Conservation (phyloP, 2,888 invertebrate genomes). For the Acleris laterana region DNA sequence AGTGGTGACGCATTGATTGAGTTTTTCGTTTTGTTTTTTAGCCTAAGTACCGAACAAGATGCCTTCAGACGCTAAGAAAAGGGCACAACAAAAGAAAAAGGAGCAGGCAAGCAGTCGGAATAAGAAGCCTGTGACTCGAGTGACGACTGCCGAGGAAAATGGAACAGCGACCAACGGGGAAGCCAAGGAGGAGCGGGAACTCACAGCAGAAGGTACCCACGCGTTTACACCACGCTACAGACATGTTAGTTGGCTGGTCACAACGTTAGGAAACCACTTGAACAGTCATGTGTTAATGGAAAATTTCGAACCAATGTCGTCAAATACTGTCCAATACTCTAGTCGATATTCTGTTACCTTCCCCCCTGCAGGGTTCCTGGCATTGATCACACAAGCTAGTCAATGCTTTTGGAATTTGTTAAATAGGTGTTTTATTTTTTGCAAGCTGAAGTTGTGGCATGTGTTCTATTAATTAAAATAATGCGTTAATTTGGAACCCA, state of each 20-base stretch:
- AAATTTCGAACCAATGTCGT: background rate
- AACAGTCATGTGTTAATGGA: background rate
- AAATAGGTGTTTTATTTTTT: too few relatives aligned
- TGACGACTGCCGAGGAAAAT: slow-evolving; percentile 82
- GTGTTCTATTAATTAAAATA: too few relatives aligned
- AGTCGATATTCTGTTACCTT: too few relatives aligned
- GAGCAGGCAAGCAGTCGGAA: slow-evolving; percentile 93
- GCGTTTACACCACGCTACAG: background rate
- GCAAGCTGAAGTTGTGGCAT: too few relatives aligned
- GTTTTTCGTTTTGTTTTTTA: slow-evolving; percentile 40
- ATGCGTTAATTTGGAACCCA: too few relatives aligned
- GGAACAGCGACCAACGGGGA: slow-evolving; percentile 75
- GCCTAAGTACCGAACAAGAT: slow-evolving; percentile 81
- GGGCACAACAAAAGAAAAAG: slow-evolving; percentile 98
- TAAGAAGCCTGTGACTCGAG: slow-evolving; percentile 80
- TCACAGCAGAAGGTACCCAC: slow-evolving; percentile 88
- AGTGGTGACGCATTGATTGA: slow-evolving; percentile 38
- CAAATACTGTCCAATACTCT: background rate
- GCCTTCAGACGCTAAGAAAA: slow-evolving; percentile 99
- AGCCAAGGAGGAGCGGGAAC: slow-evolving; percentile 81
- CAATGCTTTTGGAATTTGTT: too few relatives aligned
- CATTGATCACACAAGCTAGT: too few relatives aligned
- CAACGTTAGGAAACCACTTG: too few relatives aligned
- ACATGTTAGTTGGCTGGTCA: too few relatives aligned
- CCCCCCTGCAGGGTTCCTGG: too few relatives aligned